Percentiles rank a stretch among this genome's conserved stretches.
These are phyloP conservation scores for Fringilla coelebs DNA, from an alignment of 2,797 vertebrate species.

Conservation along the genomic window DNA sequence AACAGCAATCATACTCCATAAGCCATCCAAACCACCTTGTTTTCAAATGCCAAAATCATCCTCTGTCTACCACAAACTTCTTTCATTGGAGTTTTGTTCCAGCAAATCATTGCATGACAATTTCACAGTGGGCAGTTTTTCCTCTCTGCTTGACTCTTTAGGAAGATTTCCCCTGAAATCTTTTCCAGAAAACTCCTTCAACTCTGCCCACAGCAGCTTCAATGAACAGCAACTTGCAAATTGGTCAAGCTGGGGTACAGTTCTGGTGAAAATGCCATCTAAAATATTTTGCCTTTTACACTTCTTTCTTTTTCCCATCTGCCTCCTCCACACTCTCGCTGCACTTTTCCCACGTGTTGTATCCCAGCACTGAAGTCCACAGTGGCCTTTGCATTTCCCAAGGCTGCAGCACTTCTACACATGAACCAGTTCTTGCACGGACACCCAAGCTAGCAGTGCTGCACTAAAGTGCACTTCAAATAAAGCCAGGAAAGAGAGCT, in stretches of 20 bases:
- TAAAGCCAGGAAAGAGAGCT: too few relatives aligned
- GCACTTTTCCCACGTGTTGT: not conserved
- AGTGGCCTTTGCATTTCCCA: not conserved
- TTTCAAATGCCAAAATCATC: not conserved
- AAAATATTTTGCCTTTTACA: not conserved
- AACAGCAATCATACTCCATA: not conserved
- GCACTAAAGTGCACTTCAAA: not conserved
- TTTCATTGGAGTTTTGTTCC: not conserved
- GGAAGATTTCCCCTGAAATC: not conserved
- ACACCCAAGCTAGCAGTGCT: not conserved
- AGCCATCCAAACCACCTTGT: not conserved
- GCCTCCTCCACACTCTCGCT: not conserved
- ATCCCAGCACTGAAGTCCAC: not conserved
- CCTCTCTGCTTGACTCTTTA: not conserved
- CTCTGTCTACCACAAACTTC: not conserved
- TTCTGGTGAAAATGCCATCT: not conserved
- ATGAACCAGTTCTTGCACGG: not conserved
- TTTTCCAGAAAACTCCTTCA: not conserved
- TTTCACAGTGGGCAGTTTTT: not conserved
- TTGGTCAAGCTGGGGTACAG: not conserved
- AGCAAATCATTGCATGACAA: not conserved
- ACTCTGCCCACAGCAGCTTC: not conserved
- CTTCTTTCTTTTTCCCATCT: not conserved
- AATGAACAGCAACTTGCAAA: not conserved
- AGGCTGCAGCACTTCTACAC: not conserved